Evolutionary conservation across 2,113 vertebrate genomes (phyloP), one percentile per base, ranked within the genome.

Genomic region (Phoxinus phoxinus): DNA sequence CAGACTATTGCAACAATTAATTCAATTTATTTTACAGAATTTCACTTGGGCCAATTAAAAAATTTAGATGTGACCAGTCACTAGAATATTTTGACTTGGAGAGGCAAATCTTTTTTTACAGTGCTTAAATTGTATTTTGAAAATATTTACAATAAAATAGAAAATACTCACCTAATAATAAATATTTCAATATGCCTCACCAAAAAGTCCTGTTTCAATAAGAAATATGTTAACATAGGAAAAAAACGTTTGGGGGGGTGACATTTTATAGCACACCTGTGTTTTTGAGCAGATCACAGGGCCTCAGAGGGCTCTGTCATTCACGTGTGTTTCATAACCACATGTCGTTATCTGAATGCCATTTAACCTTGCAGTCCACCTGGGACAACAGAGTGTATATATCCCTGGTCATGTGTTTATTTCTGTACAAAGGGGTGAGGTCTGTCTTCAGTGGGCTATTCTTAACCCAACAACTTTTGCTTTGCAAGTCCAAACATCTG

Each of bases 391-490:
- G 25, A 75, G 67, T 76, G 74, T 84, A 58, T 67, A 84, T 84
- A 63, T 65, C 63, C 32, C 48, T 30, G 37, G 23, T 72, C 69
- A 86, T 87, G 30, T 72, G 58, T 86, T 67, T 30, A 84, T 53
- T 23, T 59, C 65, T 53, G 44, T 51, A 61, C 56, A 59, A 61
- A 61, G 13, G 80, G 46, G 69, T 81, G 37, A 88, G 73, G 56
- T 37, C 56, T 73, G 41, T 17, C 51, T 53, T 51, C 65, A 86
- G 30, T 21, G 10, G 13, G 30, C 85, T 88, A 88, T 88, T 88
- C 73, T 80, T 85, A 91, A 69, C 80, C 21, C 51, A 27, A 85
- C n/a, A 75, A 87, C 81, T 85, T 75, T 69, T 27, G 35, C 81
- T 73, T 19, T 30, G 25, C 73, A 63, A 37, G 23, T 27, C 71